These are phyloP conservation scores for Heteropelma amictum DNA, from an alignment of 2,888 invertebrate genomes.

Conservation along the genomic window DNA sequence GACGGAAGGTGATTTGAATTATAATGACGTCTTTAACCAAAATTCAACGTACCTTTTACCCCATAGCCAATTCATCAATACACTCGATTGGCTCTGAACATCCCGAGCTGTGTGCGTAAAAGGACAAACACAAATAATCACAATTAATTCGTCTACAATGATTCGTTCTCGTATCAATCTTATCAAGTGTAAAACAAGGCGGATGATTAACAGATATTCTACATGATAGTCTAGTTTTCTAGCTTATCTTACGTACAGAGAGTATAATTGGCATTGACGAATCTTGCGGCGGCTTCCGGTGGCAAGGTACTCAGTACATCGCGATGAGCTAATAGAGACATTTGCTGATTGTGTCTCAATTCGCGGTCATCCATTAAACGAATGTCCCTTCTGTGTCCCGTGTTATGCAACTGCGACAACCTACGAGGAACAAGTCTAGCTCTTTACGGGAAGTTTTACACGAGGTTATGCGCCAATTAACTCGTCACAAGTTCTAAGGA, in stretches of 20 bases:
- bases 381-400: slow-evolving; percentile 88
- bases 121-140: no score
- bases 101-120: slow-evolving; percentile 83
- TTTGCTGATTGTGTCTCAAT: slow-evolving; percentile 84
- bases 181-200: no score
- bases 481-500: slow-evolving; percentile 1
- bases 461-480: neutral
- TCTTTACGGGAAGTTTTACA: slow-evolving; percentile 32
- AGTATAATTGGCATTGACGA: slow-evolving; percentile 87
- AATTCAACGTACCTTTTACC: slow-evolving; percentile 82
- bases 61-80: slow-evolving; percentile 89
- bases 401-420: slow-evolving; percentile 86
- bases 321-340: slow-evolving; percentile 85
- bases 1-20: neutral
- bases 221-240: neutral
- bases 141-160: no score
- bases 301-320: slow-evolving; percentile 86
- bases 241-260: slow-evolving; percentile 82
- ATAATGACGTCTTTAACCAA: neutral
- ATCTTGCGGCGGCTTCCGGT: slow-evolving; percentile 85
- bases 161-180: no score
- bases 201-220: neutral
- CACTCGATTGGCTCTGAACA: slow-evolving; percentile 88
- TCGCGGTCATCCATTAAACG: slow-evolving; percentile 87
- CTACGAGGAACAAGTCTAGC: slow-evolving; percentile 77